Base-by-base conservation (phyloP, 2,113 vertebrate species). In the Ginglymostoma cirratum region DNA sequence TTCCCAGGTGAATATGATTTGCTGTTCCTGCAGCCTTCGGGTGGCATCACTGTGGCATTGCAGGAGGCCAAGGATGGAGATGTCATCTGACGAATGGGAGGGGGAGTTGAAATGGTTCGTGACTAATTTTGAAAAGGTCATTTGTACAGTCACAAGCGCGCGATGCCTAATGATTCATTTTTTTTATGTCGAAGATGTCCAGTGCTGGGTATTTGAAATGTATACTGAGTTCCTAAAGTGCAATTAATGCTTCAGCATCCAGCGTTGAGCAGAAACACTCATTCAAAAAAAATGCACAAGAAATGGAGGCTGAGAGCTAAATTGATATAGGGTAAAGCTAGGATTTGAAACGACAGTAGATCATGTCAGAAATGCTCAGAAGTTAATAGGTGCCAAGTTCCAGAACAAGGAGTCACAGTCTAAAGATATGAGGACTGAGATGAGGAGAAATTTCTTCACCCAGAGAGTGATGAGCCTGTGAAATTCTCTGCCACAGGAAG, bases 41-140 rank as follows among this genome's bases (percentile, higher is more conserved):
- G 2, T 48, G 48, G 48, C 48, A 48, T 48, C 48, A 2, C 3
- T 48, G 48, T 48, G 48, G 48, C 48, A 48, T 2, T 48, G 48
- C 48, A 48, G 48, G 48, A 3, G 48, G 48, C 48, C 48, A 1
- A 48, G 48, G 48, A 3, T 48, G 48, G 48, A 48, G 1, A 48
- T 48, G 48, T 48, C 48, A 2, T 48, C 48, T 48, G 3, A 48
- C 1, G 45, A 45, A 2, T 45, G 45, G 48, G 48, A 48, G 48
- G 1, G 48, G 48, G 48, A 48, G 48, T 48, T 48, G 48, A 48
- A 48, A 48, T 3, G 48, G 48, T 48, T 48, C 3, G 48, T 2
- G 48, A 48, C 48, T 48, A 90, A 90, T 90, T 90, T 52, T 15
- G 87, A 90, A 90, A 83, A 90, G 87, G 87, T 90, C 52, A 90